Percentiles rank a stretch among this genome's conserved stretches.
Evolutionary conservation across 2,113 vertebrate species (phyloP).

Genomic region (crab-eating macaque (Macaca fascicularis)): T2T-MFA8v1.1 NC_088389.1:112266501-112267000

Average conservation of each 20-base stretch:
- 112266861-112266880: constrained; percentile 81
- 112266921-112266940: constrained; percentile 62
- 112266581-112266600: constrained; percentile 54
- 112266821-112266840: constrained; percentile 89
- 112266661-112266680: constrained; percentile 82
- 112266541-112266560: constrained; percentile 71
- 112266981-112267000: constrained; percentile 6
- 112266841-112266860: constrained; percentile 87
- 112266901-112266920: constrained; percentile 70
- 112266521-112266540: constrained; percentile 71
- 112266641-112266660: constrained; percentile 77
- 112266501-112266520: constrained; percentile 76
- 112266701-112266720: constrained; percentile 86
- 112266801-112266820: constrained; percentile 88
- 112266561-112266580: constrained; percentile 74
- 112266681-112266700: constrained; percentile 85
- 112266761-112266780: constrained; percentile 83
- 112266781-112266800: constrained; percentile 89
- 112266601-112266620: constrained; percentile 74
- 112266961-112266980: constrained; percentile 12
- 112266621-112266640: constrained; percentile 81
- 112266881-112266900: constrained; percentile 79
- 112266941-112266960: neutral
- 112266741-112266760: constrained; percentile 82
- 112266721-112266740: constrained; percentile 82